These are phyloP conservation scores for Peribatodes rhomboidaria DNA, from an alignment of 2,888 invertebrate genomes.

Conservation along the genomic window DNA sequence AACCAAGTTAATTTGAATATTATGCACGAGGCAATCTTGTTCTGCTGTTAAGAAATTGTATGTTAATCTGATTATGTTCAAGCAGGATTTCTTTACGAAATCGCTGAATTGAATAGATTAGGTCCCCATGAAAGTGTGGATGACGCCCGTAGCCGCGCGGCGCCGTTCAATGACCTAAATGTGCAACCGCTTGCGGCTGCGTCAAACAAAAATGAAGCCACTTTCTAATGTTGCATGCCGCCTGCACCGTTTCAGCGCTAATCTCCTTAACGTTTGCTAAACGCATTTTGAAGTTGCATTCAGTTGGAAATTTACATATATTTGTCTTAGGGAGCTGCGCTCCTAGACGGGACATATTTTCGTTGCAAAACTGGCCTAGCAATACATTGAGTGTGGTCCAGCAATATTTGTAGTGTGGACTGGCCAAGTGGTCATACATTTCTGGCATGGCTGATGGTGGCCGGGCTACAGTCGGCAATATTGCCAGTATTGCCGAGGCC, in stretches of 20 bases:
- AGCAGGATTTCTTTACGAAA: not conserved
- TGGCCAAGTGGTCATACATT: too few species aligned
- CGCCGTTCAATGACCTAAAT: conserved; percentile 75
- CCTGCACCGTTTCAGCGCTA: conserved; percentile 60
- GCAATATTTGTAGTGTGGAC: too few species aligned
- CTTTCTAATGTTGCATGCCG: conserved; percentile 81
- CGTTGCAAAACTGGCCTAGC: too few species aligned
- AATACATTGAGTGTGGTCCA: too few species aligned
- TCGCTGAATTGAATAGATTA: not conserved
- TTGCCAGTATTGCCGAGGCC: too few species aligned
- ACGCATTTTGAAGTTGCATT: conserved; percentile 28
- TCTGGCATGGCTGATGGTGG: too few species aligned
- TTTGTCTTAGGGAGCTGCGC: too few species aligned
- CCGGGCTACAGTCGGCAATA: too few species aligned
- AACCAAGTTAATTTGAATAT: too few species aligned
- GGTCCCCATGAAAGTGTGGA: conserved; percentile 32
- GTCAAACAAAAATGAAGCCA: conserved; percentile 72
- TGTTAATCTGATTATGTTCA: not conserved
- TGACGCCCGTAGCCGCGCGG: conserved; percentile 28
- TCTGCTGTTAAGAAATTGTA: not conserved
- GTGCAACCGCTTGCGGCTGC: conserved; percentile 63
- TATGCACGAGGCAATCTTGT: too few species aligned
- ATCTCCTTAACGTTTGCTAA: not conserved
- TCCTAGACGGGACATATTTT: too few species aligned
- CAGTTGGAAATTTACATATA: too few species aligned